Evolutionary conservation across 2,797 vertebrate species (phyloP), one percentile per base, ranked within the genome.

Genomic region (Micropoecilia bifurca): DNA sequence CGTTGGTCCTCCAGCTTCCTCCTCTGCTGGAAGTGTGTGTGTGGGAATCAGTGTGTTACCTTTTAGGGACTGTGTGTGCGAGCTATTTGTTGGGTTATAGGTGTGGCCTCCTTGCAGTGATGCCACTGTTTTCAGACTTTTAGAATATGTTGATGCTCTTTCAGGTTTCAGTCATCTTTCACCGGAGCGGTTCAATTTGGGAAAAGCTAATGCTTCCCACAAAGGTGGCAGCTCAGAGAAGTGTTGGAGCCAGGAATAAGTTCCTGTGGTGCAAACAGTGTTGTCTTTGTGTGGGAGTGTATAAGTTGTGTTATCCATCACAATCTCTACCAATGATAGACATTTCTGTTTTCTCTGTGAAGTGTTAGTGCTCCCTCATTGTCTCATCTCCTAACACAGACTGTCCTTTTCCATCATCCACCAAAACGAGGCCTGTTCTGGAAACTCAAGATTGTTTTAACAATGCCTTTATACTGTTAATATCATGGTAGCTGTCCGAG

Each of bases 1-100:
- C 87, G 88, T 85, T 93, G 86, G 87, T 73, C 77, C 79, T 85
- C 77, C 89, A 81, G 92, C 88, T 95, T 95, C 91, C 93, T 93
- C 86, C 83, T 89, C 78, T 55, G 79, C 81, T 89, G 85, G 61
- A 83, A 72, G 85, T 57, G 83, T 81, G 83, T 81, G 86, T 43
- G 41, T 83, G 78, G 82, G 59, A 80, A 68, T 61, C 36, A 25
- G 69, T 63, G 88, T 82, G 79, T 86, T 83, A 88, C 88, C 87
- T 87, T 89, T 83, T 84, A 82, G 87, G 85, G 50, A 83, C 80
- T 75, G 83, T 81, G n/a, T 86, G 83, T 87, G 33, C 81, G 43
- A 71, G 63, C 83, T 57, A 47, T 84, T 90, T 85, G 83, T 88
- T 89, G 53, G 6, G 85, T 76, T 82, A 50, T 47, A 86, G 88